Evolutionary conservation across 2,797 vertebrate species (phyloP), one percentile per base, ranked within the genome.

Genomic region (Spinus olivaceus): DNA sequence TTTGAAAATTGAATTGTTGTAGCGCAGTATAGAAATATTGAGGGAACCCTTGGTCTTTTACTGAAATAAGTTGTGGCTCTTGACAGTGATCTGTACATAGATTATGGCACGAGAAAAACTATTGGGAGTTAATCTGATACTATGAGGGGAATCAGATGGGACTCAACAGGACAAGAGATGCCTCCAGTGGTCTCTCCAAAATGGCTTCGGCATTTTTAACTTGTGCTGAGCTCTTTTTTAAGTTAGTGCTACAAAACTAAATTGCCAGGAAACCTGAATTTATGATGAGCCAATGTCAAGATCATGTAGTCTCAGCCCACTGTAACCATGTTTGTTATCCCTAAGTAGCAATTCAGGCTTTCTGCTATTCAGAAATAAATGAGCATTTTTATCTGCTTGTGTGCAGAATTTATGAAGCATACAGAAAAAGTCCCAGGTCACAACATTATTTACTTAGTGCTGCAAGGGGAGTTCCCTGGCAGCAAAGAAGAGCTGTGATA

Each of bases 361-460:
- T 63, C 73, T 90, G 67, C 56, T 84, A 60, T 39, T 88, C 41
- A 73, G 56, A 65, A 89, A 74, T 82, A 93, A 79, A 94, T 67
- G 33, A 82, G 14, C n/a, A 41, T 64, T 93, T 95, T 94, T 89
- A 93, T 92, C 93, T 86, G 71, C 72, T 72, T 67, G 27, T 28
- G 50, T 54, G 37, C 71, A 94, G 74, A 60, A 88, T 85, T 88
- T 67, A 44, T 57, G 74, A 95, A 82, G 81, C 61, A 60, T 50
- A 57, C 12, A 74, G 46, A 44, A 73, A 44, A 94, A 81, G 28
- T 94, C 85, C 84, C 61, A 54, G 61, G 20, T 82, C 79, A 81
- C 76, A 89, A 69, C 7, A 51, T 42, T 90, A 83, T 60, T 90
- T 90, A 76, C 35, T 79, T 67, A 85, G 27, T 61, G 32, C 35